Base-by-base conservation (phyloP, 2,888 invertebrate species). In the Dorcus parallelipipedus region DNA sequence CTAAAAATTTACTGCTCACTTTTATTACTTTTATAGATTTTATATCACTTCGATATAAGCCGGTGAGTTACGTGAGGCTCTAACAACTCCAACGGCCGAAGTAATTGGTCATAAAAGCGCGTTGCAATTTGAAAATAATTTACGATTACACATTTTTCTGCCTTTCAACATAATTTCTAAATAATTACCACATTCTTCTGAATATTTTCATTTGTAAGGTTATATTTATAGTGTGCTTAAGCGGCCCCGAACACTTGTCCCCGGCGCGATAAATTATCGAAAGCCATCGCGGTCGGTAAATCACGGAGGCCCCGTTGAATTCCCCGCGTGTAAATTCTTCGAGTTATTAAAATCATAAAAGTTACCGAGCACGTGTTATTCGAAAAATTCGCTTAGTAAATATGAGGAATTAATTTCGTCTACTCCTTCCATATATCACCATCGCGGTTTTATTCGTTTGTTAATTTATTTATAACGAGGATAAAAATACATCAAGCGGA, bases 291-390 rank as follows among this genome's bases (percentile, higher is more conserved):
- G 43, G 45, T 45, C 38, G 45, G 54, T 54, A 47, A 45, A 45
- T 45, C 43, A 54, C 33, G 45, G 48, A 38, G 54, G 54, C 38
- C 33, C 38, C 39, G 54, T 54, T 48, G 47, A 45, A 54, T 54
- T 54, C 54, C 47, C 39, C 54, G 39, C 17, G 39, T 54, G 54
- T 45, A 45, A 54, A 54, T 54, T 54, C 54, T 45, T 47, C 54
- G 54, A 54, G 54, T 54, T 54, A 54, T 54, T 54, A 54, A 54
- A 54, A 45, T 54, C 47, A 54, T 54, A 54, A 54, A 45, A 17
- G 45, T 45, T 45, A 45, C 23, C 45, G 17, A 7, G 26, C 26
- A n/a, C 14, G 14, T 45, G 45, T 20, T 23, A 45, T 45, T 45
- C 23, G 17, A 9, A 45, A 45, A 45, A 45, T 45, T 45, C 14